A percentile compares a stretch with the other conserved stretches of the same genome.
These are phyloP conservation scores for Eristalinus aeneus DNA, from an alignment of 2,888 invertebrate genomes.

Conservation along the genomic window DNA sequence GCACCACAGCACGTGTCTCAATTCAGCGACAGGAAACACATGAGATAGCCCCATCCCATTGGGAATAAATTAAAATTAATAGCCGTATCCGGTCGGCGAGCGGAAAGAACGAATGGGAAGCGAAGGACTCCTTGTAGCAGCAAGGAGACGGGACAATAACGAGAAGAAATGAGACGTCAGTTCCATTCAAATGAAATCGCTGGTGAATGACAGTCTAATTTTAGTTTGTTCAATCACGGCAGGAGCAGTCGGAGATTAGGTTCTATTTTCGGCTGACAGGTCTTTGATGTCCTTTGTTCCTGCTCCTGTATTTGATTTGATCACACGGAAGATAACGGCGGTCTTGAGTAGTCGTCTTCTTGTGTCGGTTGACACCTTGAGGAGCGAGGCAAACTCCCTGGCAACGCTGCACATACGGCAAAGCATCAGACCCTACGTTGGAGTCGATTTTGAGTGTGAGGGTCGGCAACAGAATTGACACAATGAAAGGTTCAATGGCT, in stretches of 20 bases:
- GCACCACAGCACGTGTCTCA: neutral
- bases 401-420: neutral
- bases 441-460: neutral
- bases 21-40: neutral
- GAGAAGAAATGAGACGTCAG: slow-evolving; percentile 28
- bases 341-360: neutral
- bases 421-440: neutral
- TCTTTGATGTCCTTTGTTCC: neutral
- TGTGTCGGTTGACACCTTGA: neutral
- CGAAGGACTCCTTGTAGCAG: neutral
- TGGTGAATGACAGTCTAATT: slow-evolving; percentile 25
- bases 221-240: neutral
- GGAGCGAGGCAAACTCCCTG: neutral
- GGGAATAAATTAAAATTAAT: neutral
- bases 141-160: slow-evolving; percentile 9
- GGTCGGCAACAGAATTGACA: neutral
- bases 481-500: neutral
- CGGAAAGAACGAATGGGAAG: neutral
- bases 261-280: slow-evolving; percentile 5
- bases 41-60: neutral
- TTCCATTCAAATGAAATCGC: slow-evolving; percentile 28
- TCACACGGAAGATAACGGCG: neutral
- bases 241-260: neutral
- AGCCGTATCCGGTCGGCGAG: neutral
- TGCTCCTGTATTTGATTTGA: neutral